Evolutionary conservation across 2,888 invertebrate genomes (phyloP), one percentile per base, ranked within the genome.

Genomic region (Lathronympha strigana): DNA sequence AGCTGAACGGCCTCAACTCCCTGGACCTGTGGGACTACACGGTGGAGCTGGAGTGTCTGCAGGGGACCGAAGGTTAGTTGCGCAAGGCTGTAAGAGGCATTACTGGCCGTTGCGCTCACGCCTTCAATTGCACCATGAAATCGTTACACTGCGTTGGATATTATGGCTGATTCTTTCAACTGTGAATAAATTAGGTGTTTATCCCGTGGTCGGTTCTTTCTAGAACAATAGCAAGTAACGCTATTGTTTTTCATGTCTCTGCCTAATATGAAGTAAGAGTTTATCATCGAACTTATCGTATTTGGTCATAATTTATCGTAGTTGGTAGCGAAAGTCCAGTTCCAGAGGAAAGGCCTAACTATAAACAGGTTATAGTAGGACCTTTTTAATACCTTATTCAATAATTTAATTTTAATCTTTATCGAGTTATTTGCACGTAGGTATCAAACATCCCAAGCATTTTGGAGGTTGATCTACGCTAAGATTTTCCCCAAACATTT

Each of bases 1-100:
- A 93, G 82, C 80, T 90, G 75, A 92, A 90, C 80, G 92, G 93
- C 68, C 86, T 95, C 73, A 95, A 94, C 79, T 95, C 96, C 58
- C 86, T 96, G 84, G 96, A 96, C 83, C 94, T 94, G 77, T 97
- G 96, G 96, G 96, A 96, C 93, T 97, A 96, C 83, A 95, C 96
- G 53, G 95, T 96, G 75, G 96, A 96, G 83, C 88, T 96, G 87
- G 96, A 96, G 83, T 96, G 95, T 84, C 92, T 96, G 75, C 94
- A 95, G 83, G 95, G 95, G 76, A 94, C 94, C 71, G 94, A 96
- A 95, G 96, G 96, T 96, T 86, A 86, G 90, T 80, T 77, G 71
- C 80, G 84, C 84, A 88, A 90, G 84, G 78, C 78, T 80, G 73
- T 83, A 86, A 86, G 85, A 79, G 85, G 83, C 76, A 60, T 23